phyloP scores from a whole-genome alignment of 2,888 invertebrate species.

The Plagiodera versicolora region DNA sequence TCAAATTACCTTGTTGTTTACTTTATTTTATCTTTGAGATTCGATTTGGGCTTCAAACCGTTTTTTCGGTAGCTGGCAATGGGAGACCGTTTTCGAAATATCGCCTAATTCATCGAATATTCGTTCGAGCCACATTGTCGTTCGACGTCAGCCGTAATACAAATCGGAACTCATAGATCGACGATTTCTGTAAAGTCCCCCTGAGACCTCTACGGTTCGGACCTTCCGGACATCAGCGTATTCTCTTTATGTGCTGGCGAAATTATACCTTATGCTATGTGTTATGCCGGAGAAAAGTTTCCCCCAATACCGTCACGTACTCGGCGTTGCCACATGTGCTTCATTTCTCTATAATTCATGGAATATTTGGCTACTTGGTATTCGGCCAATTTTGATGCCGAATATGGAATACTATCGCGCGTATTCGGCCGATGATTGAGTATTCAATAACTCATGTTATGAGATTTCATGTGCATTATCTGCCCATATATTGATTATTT shows the following conservation, averaged over 20 bases:
- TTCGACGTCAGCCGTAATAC: slow-evolving; percentile 45
- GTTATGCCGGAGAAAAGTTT: slow-evolving; percentile 36
- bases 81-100: not conserved
- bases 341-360: not conserved
- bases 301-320: slow-evolving; percentile 7
- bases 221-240: slow-evolving; percentile 53
- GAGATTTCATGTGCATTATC: too few relatives aligned
- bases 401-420: too few relatives aligned
- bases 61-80: too few relatives aligned
- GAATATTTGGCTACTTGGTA: too few relatives aligned
- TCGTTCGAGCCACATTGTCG: not conserved
- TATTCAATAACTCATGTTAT: too few relatives aligned
- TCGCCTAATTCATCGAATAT: not conserved
- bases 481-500: too few relatives aligned
- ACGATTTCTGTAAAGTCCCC: slow-evolving; percentile 56
- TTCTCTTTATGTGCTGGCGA: slow-evolving; percentile 55
- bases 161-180: slow-evolving; percentile 55
- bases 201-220: slow-evolving; percentile 45
- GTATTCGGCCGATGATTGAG: too few relatives aligned
- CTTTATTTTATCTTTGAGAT: not conserved
- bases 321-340: slow-evolving; percentile 5
- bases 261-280: slow-evolving; percentile 55
- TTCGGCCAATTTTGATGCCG: too few relatives aligned
- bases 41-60: too few relatives aligned
- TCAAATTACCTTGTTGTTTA: slow-evolving; percentile 11